Evolutionary conservation across 1,140 invertebrate genomes (phyloP).

Genomic region (Sogatella furcifera): DNA sequence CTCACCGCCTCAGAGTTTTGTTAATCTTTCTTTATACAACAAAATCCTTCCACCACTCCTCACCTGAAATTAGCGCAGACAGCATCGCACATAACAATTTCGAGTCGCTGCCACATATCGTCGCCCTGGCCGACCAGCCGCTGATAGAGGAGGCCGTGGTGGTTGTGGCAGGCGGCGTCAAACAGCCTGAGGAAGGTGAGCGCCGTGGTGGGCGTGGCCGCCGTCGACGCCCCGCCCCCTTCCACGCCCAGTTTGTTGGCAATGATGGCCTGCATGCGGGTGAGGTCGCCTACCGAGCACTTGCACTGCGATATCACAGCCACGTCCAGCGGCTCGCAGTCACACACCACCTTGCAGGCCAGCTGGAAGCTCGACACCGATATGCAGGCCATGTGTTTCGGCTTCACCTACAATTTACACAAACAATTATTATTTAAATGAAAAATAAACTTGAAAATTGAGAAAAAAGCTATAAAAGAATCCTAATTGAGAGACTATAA

Average conservation of each 20-base stretch:
- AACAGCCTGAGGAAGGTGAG: conserved; percentile 55
- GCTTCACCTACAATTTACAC: conserved; percentile 34
- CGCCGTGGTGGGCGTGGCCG: conserved; percentile 42
- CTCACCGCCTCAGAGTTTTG: no score
- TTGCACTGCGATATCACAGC: conserved; percentile 56
- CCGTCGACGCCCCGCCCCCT: conserved; percentile 28
- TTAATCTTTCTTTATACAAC: no score
- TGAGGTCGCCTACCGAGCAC: conserved; percentile 59
- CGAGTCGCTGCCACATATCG: conserved; percentile 50
- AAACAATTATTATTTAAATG: no score
- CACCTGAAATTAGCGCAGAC: conserved; percentile 45
- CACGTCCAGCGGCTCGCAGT: conserved; percentile 35
- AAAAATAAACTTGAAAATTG: no score
- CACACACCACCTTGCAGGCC: conserved; percentile 37
- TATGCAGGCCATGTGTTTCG: conserved; percentile 59
- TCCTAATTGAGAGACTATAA: no score
- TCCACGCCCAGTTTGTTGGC: conserved; percentile 53
- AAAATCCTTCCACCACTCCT: no score
- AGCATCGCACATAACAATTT: conserved; percentile 59
- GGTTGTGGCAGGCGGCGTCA: conserved; percentile 41
- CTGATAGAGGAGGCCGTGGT: background rate
- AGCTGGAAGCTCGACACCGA: conserved; percentile 57
- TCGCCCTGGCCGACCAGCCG: conserved; percentile 28
- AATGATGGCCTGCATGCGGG: conserved; percentile 60
- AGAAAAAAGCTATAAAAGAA: no score